Base-by-base conservation (phyloP, 2,797 vertebrate species). In the Emys orbicularis region DNA sequence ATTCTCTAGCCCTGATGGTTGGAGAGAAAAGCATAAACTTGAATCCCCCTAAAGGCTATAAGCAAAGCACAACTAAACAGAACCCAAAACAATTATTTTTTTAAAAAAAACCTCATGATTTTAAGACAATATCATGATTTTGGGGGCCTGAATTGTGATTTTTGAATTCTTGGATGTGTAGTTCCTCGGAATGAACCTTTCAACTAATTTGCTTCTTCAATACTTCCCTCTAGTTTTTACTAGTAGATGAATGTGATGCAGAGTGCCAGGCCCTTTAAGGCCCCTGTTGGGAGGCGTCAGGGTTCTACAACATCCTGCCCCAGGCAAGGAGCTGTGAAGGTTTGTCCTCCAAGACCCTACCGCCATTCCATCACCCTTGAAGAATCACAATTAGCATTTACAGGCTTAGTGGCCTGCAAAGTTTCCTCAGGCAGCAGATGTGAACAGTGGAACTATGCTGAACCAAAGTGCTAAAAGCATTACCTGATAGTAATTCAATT, bases 1-100 rank as follows among this genome's bases (percentile, higher is more conserved):
- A 50, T 16, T 5, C 41, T 29, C 11, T 2, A n/a, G 9, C 2
- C 0, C 0, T 31, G 65, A 52, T 10, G 19, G 54, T 74, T 41
- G 21, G 72, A 44, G 18, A 77, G 31, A 44, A 15, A 12, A 29
- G 56, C 12, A 31, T 37, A 68, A 88, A 82, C 6, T 27, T 1
- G 10, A 83, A 83, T 2, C 41, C 41, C n/a, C 2, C 52, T 54
- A 8, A 1, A 37, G 50, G 50, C 21, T 4, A 12, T 4, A 85
- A 88, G n/a, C 3, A 23, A 12, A 44, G 21, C 10, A 15, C 68
- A 74, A 23, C 37, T 37, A 79, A 79, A 50, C 29, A 34, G 29
- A 50, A 79, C 49, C 15, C 23, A 16, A 54, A 41, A n/a, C 31
- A 72, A 52, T 50, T 19, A 21, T 50, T 50, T 47, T 47, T 5